These are phyloP conservation scores for Atractosteus spatula DNA, from an alignment of 2,113 vertebrate genomes.

Conservation along the genomic window DNA sequence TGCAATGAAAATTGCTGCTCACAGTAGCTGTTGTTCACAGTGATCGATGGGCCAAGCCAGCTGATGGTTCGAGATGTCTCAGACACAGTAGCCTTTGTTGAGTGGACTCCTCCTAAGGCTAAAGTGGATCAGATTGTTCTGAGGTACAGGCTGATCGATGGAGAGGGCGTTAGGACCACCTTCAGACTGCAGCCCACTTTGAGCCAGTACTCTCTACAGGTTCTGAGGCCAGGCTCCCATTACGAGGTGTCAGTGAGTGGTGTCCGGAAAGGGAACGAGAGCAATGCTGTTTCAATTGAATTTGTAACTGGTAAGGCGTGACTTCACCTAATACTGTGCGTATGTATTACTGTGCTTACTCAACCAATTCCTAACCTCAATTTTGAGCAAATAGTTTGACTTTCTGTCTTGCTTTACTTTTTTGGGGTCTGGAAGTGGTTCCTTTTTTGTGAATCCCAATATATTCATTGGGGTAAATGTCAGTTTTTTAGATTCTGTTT, in stretches of 20 bases:
- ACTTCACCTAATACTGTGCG: neutral
- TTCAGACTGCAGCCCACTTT: slow-evolving; percentile 91
- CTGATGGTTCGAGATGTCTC: slow-evolving; percentile 89
- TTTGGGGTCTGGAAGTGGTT: too few relatives aligned
- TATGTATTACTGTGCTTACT: too few relatives aligned
- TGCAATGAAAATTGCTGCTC: neutral
- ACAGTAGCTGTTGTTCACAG: slow-evolving; percentile 47
- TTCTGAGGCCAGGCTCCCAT: slow-evolving; percentile 80
- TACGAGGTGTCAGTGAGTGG: slow-evolving; percentile 83
- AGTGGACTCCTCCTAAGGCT: slow-evolving; percentile 86
- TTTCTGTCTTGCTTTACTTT: too few relatives aligned
- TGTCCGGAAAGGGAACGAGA: slow-evolving; percentile 80
- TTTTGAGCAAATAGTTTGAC: too few relatives aligned
- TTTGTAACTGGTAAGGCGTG: slow-evolving; percentile 85
- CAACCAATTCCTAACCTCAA: too few relatives aligned
- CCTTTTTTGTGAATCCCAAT: too few relatives aligned
- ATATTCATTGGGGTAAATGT: too few relatives aligned
- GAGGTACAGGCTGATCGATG: slow-evolving; percentile 80
- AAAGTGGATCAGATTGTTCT: slow-evolving; percentile 88
- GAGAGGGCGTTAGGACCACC: slow-evolving; percentile 80
- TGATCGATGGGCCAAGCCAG: slow-evolving; percentile 87
- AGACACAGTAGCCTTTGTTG: slow-evolving; percentile 91
- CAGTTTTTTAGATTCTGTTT: too few relatives aligned
- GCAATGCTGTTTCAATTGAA: slow-evolving; percentile 69
- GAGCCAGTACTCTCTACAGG: slow-evolving; percentile 94